A percentile compares a stretch with the other conserved stretches of the same genome.
These are phyloP conservation scores for Psettodes erumei DNA, from an alignment of 2,113 vertebrate species.

Conservation along the genomic window DNA sequence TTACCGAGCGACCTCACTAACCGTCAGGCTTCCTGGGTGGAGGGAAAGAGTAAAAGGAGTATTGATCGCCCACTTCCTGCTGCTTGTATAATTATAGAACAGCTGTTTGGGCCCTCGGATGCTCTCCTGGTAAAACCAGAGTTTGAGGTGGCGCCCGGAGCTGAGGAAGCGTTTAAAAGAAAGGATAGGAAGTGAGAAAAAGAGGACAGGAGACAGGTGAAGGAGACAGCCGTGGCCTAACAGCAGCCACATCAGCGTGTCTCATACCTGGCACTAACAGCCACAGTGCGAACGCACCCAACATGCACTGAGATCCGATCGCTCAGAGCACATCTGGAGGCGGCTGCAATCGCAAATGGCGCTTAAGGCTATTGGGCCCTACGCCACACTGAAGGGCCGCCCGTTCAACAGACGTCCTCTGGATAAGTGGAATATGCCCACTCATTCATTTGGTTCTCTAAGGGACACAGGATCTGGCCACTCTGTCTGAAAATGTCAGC, in stretches of 20 bases:
- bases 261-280: no score
- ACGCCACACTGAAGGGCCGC: no score
- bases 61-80: slow-evolving; percentile 65
- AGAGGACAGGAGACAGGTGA: not conserved
- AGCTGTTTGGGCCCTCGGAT: slow-evolving; percentile 59
- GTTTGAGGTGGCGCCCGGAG: slow-evolving; percentile 15
- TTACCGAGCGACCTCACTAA: slow-evolving; percentile 31
- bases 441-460: no score
- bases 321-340: no score
- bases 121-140: slow-evolving; percentile 41
- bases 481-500: no score
- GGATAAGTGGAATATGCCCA: no score
- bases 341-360: no score
- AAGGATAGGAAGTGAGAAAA: not conserved
- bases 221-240: not conserved
- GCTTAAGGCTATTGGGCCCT: no score
- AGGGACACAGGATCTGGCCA: no score
- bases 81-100: slow-evolving; percentile 66
- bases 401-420: no score
- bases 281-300: no score
- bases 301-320: no score
- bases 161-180: not conserved
- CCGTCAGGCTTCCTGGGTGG: slow-evolving; percentile 37
- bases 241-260: not conserved
- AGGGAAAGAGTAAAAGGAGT: slow-evolving; percentile 42